Evolutionary conservation across 2,888 invertebrate genomes (phyloP).

Genomic region (Dryadula phaetusa): DNA sequence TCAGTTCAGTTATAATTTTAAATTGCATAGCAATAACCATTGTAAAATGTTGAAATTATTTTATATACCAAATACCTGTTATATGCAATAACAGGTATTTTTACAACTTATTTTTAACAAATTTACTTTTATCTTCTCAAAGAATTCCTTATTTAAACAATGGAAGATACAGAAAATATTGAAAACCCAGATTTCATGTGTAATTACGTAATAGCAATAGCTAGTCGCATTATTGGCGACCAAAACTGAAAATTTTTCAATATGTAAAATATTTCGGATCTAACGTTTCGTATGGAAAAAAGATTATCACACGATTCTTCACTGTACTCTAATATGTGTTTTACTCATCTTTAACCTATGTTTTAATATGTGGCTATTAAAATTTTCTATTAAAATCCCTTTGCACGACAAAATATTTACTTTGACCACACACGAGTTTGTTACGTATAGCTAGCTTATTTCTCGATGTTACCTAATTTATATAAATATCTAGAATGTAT

Average conservation of each 20-base stretch:
- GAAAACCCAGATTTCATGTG: too few relatives aligned
- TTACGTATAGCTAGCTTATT: not conserved
- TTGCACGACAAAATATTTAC: constrained; percentile 13
- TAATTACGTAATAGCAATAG: too few relatives aligned
- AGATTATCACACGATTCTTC: constrained; percentile 6
- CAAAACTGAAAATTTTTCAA: too few relatives aligned
- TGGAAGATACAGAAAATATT: too few relatives aligned
- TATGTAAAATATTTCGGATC: not conserved
- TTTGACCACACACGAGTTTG: constrained; percentile 11
- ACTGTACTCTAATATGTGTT: not conserved
- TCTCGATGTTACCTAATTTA: not conserved
- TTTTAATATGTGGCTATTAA: constrained; percentile 14
- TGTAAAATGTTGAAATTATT: not conserved
- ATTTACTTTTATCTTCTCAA: too few relatives aligned
- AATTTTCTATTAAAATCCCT: constrained; percentile 12
- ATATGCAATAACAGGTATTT: not conserved
- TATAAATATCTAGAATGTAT: not conserved
- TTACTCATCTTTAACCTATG: constrained; percentile 11
- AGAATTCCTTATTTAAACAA: too few relatives aligned
- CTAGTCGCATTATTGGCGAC: too few relatives aligned
- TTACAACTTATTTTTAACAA: too few relatives aligned
- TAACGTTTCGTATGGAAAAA: constrained; percentile 6
- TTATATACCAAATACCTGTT: too few relatives aligned
- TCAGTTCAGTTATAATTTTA: constrained; percentile 44
- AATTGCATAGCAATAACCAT: constrained; percentile 10